These are phyloP conservation scores for Spisula solida DNA, from an alignment of 2,888 invertebrate genomes.

Conservation along the genomic window DNA sequence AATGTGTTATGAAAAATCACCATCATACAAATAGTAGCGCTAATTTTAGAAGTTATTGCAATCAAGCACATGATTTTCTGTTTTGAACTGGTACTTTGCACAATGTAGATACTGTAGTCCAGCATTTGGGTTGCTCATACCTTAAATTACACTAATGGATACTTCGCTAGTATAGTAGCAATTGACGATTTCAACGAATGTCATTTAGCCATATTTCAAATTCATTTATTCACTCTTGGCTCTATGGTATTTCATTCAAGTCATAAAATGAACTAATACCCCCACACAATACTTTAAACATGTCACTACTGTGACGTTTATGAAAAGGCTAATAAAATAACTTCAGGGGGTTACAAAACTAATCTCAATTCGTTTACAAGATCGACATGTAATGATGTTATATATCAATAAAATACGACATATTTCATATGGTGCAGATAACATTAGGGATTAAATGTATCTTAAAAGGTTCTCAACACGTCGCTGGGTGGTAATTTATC, in stretches of 20 bases:
- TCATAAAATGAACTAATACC: neutral
- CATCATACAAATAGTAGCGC: too few relatives aligned
- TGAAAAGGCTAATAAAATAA: slow-evolving; percentile 6
- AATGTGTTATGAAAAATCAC: too few relatives aligned
- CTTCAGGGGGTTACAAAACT: slow-evolving; percentile 5
- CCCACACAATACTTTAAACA: neutral
- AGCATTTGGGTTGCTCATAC: too few relatives aligned
- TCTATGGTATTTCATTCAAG: neutral
- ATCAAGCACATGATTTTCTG: too few relatives aligned
- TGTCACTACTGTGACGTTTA: neutral
- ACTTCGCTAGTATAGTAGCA: too few relatives aligned
- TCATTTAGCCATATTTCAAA: too few relatives aligned
- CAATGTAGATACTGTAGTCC: too few relatives aligned
- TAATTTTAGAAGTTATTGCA: too few relatives aligned
- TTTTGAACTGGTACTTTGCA: too few relatives aligned
- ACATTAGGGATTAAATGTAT: neutral
- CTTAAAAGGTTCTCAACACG: neutral
- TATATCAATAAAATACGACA: neutral
- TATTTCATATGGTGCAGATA: neutral
- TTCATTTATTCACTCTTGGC: too few relatives aligned
- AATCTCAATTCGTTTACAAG: neutral
- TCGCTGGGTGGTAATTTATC: slow-evolving; percentile 8
- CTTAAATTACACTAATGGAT: too few relatives aligned
- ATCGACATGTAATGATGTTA: slow-evolving; percentile 14
- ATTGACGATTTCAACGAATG: too few relatives aligned